Base-by-base conservation (phyloP, 2,113 vertebrate genomes). In the Coryphaenoides rupestris region DNA sequence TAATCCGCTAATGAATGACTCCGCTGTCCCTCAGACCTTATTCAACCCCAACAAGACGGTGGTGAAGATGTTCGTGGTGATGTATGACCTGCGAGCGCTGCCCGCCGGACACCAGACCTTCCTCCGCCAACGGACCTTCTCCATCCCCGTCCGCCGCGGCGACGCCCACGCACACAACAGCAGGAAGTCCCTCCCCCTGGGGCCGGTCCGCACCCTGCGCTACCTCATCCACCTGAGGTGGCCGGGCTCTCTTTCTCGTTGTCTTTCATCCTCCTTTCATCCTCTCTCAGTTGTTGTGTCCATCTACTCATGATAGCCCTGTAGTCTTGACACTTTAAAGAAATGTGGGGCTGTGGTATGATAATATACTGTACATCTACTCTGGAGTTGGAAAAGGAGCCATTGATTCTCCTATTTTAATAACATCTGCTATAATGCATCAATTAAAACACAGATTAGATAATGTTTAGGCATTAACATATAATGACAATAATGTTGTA, bases 1-100 rank as follows among this genome's bases (percentile, higher is more conserved):
- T 40, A 45, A 5, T 62, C 19, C 13, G 33, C 33, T 40, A 7
- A 40, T 40, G 9, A 45, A 5, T 62, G 19, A 6, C 63, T 23
- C 74, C 58, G 28, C 21, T 23, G 5, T 26, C 47, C 5, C 4
- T 21, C 82, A 99, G 97, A 99, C 97, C 95, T 98, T 99, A 98
- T 99, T 99, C 85, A 99, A 99, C 85, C 97, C 97, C 77, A 99
- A 98, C 90, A 98, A 98, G 92, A 98, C 96, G 62, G 97, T 99
- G 90, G 96, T 99, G 85, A 99, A 99, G 92, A 99, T 99, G 97
- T 99, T 99, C 92, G 96, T 99, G 85, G 97, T 99, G 89, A 93
- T 95, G 87, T 99, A 98, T 72, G 94, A 98, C 86, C 89, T 99
- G 78, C 90, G 95, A 89, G 92, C 91, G 76, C 96, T 99, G 97